A percentile compares a stretch with the other conserved stretches of the same genome.
Evolutionary conservation across 37 sponge, comb jelly and placozoan genomes (phyloP).

Genomic region (Halichondria panicea): DNA sequence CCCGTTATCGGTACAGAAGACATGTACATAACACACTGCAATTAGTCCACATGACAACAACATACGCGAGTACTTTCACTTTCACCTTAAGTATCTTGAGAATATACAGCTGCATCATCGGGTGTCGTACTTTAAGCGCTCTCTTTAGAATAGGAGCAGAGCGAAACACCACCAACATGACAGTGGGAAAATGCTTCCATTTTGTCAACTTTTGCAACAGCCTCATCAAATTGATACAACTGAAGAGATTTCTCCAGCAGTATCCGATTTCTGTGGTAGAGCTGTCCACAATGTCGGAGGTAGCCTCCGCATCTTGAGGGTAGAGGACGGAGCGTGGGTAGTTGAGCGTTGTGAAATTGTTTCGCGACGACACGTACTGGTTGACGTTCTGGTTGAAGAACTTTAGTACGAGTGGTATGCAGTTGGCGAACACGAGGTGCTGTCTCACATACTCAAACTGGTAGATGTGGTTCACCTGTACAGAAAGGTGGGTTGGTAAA

Average conservation of each 20-base stretch:
- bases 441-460: slow-evolving; percentile 97
- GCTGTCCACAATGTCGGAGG: slow-evolving; percentile 19
- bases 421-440: slow-evolving; percentile 96
- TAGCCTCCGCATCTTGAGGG: slow-evolving; percentile 30
- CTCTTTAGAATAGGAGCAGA: slow-evolving; percentile 95
- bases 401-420: slow-evolving; percentile 93
- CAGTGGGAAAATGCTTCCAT: slow-evolving; percentile 91
- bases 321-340: slow-evolving; percentile 76
- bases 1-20: too few relatives aligned
- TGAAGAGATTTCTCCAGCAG: slow-evolving; percentile 93
- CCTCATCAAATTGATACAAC: slow-evolving; percentile 88
- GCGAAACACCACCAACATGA: slow-evolving; percentile 95
- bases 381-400: slow-evolving; percentile 91
- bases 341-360: slow-evolving; percentile 68
- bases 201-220: slow-evolving; percentile 95
- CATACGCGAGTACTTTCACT: too few relatives aligned
- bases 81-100: slow-evolving; percentile 88
- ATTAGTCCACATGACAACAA: too few relatives aligned
- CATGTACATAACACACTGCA: too few relatives aligned
- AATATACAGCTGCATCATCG: slow-evolving; percentile 85
- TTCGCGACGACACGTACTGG: slow-evolving; percentile 80
- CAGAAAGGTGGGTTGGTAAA: too few relatives aligned
- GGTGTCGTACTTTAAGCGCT: slow-evolving; percentile 88
- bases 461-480: slow-evolving; percentile 91
- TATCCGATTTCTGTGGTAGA: slow-evolving; percentile 43